Evolutionary conservation across 2,113 vertebrate genomes (phyloP).

Genomic region (Chlamydotis undulata): DNA sequence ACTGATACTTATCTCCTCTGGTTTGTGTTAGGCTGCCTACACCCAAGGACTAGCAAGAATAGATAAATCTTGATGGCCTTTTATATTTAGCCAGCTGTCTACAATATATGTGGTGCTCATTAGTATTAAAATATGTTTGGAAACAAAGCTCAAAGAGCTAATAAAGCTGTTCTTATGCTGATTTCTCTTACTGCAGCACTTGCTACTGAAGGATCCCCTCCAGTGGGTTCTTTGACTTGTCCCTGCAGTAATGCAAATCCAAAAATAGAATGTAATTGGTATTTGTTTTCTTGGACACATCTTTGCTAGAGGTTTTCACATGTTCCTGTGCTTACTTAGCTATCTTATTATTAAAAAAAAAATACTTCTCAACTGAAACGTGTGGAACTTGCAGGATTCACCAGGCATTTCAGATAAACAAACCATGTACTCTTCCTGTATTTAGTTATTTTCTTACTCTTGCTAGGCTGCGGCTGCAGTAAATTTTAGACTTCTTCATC

Average conservation of each 20-base stretch:
- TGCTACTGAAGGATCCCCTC: neutral
- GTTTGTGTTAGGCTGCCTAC: neutral
- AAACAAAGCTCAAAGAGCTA: neutral
- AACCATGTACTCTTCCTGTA: neutral
- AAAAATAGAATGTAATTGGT: neutral
- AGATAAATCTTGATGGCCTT: neutral
- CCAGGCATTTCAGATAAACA: neutral
- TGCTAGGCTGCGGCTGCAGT: neutral
- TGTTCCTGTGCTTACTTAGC: neutral
- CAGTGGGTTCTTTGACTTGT: neutral
- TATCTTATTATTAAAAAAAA: neutral
- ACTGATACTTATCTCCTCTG: conserved; percentile 64
- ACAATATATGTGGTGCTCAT: neutral
- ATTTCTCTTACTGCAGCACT: neutral
- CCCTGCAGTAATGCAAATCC: neutral
- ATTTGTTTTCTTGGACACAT: neutral
- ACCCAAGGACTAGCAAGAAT: neutral
- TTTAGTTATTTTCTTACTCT: neutral
- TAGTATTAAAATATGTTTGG: neutral
- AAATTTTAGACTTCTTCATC: neutral
- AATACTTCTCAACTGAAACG: neutral
- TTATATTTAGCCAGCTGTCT: conserved; percentile 23
- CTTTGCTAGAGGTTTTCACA: neutral
- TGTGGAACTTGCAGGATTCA: neutral
- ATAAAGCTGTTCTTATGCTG: neutral